Percentiles rank a stretch among this genome's conserved stretches.
Conservation (phyloP, 2,888 invertebrate genomes). For the Hyposoter didymator region DNA sequence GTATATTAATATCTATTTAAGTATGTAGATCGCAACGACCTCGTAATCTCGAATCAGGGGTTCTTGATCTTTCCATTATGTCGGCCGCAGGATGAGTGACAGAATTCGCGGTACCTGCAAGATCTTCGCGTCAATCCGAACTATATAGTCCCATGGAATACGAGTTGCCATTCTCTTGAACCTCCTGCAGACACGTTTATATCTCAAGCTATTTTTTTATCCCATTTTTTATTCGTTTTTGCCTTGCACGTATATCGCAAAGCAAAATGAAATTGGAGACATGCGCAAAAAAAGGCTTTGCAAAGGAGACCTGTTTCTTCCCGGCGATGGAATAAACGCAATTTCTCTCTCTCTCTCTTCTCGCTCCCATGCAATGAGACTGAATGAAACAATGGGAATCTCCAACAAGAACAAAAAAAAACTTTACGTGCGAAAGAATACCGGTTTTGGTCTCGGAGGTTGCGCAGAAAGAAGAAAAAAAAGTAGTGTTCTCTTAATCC, state of each 20-base stretch:
- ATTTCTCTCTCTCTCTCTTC: constrained; percentile 18
- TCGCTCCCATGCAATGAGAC: constrained; percentile 34
- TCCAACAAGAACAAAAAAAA: constrained; percentile 25
- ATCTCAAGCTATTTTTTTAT: constrained; percentile 17
- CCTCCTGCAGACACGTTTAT: constrained; percentile 4
- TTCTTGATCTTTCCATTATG: constrained; percentile 53
- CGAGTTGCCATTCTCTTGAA: neutral
- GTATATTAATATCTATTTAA: neutral
- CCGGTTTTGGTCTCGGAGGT: constrained; percentile 54
- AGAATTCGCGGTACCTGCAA: constrained; percentile 12
- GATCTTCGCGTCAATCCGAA: constrained; percentile 30
- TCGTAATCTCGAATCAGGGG: constrained; percentile 40
- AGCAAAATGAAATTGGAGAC: constrained; percentile 56
- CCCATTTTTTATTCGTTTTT: constrained; percentile 16
- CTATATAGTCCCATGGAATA: neutral
- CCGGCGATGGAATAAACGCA: constrained; percentile 2
- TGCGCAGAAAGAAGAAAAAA: constrained; percentile 23
- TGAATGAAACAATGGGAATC: constrained; percentile 63
- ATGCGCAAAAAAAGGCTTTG: constrained; percentile 22
- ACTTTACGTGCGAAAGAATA: constrained; percentile 53
- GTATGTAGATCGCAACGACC: constrained; percentile 33
- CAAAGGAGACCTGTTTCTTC: constrained; percentile 60
- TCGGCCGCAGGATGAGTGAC: constrained; percentile 30
- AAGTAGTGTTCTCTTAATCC: constrained; percentile 25
- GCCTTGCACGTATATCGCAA: constrained; percentile 30